These are phyloP conservation scores for Alligator mississippiensis DNA, from an alignment of 2,113 vertebrate genomes.

Conservation along the genomic window DNA sequence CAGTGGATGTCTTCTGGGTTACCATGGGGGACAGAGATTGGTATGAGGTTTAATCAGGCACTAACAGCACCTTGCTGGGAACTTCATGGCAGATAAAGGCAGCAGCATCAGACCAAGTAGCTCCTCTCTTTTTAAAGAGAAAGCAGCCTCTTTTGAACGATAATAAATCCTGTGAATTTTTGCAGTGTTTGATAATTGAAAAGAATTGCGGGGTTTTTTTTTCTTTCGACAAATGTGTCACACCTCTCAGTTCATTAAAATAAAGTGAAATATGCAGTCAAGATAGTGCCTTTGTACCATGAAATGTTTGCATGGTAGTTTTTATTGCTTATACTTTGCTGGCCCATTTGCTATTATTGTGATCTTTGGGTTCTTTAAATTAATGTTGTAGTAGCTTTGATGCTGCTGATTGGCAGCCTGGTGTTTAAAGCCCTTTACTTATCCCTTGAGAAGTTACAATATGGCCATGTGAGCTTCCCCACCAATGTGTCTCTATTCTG, in stretches of 20 bases:
- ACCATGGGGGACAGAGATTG: constrained; percentile 78
- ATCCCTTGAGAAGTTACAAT: constrained; percentile 52
- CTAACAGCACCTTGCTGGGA: constrained; percentile 84
- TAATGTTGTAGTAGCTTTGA: constrained; percentile 56
- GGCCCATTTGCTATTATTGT: constrained; percentile 36
- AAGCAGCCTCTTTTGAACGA: constrained; percentile 73
- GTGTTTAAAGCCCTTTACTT: constrained; percentile 56
- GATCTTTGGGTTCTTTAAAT: constrained; percentile 44
- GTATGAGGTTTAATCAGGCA: constrained; percentile 84
- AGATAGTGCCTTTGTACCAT: background rate
- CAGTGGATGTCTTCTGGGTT: constrained; percentile 81
- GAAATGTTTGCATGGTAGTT: background rate
- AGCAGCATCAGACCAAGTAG: constrained; percentile 73
- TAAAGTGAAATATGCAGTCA: background rate
- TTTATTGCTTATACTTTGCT: constrained; percentile 64
- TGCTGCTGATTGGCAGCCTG: constrained; percentile 48
- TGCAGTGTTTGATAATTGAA: constrained; percentile 50
- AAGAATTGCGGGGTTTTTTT: constrained; percentile 57
- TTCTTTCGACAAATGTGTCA: constrained; percentile 27
- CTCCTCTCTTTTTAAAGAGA: constrained; percentile 81
- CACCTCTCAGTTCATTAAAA: constrained; percentile 38
- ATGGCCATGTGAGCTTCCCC: constrained; percentile 22
- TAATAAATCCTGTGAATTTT: constrained; percentile 71
- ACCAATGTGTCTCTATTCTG: background rate
- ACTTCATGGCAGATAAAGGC: constrained; percentile 82